Percentiles rank a stretch among this genome's conserved stretches.
phyloP scores from a whole-genome alignment of 2,888 invertebrate genomes.

The Cantharis rustica region DNA sequence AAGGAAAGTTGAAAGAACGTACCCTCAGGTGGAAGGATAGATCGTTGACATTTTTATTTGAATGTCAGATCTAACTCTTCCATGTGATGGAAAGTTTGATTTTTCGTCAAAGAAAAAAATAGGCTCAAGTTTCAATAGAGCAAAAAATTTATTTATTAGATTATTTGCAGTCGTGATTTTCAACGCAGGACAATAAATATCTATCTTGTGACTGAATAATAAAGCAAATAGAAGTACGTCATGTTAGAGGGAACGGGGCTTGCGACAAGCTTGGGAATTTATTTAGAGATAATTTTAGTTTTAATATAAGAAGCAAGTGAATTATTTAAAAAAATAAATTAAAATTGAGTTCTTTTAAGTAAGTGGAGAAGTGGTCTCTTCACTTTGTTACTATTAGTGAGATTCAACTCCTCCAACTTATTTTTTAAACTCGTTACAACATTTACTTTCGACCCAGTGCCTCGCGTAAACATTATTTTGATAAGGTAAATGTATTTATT shows the following conservation, averaged over 20 bases:
- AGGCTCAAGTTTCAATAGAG: not conserved
- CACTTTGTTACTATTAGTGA: slow-evolving; percentile 53
- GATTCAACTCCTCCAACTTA: slow-evolving; percentile 57
- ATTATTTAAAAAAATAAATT: not conserved
- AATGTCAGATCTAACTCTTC: slow-evolving; percentile 49
- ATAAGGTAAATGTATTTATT: not conserved
- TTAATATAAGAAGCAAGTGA: not conserved
- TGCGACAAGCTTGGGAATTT: slow-evolving; percentile 12
- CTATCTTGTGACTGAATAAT: not conserved
- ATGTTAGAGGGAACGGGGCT: not conserved
- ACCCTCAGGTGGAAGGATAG: slow-evolving; percentile 38
- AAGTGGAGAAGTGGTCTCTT: slow-evolving; percentile 57
- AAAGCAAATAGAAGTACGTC: slow-evolving; percentile 3
- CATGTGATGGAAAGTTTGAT: slow-evolving; percentile 38
- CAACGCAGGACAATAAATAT: not conserved
- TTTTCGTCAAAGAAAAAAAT: not conserved
- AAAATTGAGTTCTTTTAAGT: slow-evolving; percentile 36
- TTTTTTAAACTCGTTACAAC: slow-evolving; percentile 37
- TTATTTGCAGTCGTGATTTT: not conserved
- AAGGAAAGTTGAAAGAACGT: slow-evolving; percentile 1
- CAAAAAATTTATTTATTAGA: not conserved
- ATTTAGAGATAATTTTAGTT: not conserved
- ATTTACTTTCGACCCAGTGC: not conserved
- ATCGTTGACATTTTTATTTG: slow-evolving; percentile 36
- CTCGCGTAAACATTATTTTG: not conserved